These are phyloP conservation scores for Galaxea fascicularis DNA, from an alignment of 92 coral and sea anemone genomes.

Conservation along the genomic window DNA sequence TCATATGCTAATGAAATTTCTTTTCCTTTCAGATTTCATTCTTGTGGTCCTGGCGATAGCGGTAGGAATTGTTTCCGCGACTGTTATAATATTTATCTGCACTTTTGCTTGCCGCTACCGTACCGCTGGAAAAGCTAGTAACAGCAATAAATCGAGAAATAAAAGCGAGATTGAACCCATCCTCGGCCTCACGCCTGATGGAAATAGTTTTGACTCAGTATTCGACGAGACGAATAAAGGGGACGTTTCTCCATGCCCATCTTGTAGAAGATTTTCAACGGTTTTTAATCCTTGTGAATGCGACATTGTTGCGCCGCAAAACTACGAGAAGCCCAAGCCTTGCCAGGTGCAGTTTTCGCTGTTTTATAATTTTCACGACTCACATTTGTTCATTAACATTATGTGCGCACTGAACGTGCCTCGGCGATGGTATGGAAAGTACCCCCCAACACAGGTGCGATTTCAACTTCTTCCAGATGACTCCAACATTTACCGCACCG, in stretches of 20 bases:
- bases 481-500: constrained; percentile 72
- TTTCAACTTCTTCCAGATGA: constrained; percentile 85
- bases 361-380: constrained; percentile 78
- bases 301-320: constrained; percentile 32
- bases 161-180: constrained; percentile 36
- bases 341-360: constrained; percentile 86
- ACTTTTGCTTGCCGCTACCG: constrained; percentile 15
- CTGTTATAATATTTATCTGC: constrained; percentile 19
- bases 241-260: constrained; percentile 48
- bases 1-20: constrained; percentile 9
- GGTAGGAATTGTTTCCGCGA: constrained; percentile 23
- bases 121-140: not conserved
- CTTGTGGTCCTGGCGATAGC: constrained; percentile 26
- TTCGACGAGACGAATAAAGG: constrained; percentile 11
- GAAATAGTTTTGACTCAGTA: not conserved
- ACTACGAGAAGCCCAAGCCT: constrained; percentile 38
- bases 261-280: constrained; percentile 61
- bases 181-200: not conserved
- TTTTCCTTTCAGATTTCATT: constrained; percentile 11
- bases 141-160: not conserved
- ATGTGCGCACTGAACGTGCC: constrained; percentile 91
- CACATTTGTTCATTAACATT: constrained; percentile 75
- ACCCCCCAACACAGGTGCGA: constrained; percentile 84
- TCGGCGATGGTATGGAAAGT: constrained; percentile 79
- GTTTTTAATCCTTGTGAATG: constrained; percentile 64